Base-by-base conservation (phyloP, 2,113 vertebrate genomes). In the cattle (Bos taurus) region DNA sequence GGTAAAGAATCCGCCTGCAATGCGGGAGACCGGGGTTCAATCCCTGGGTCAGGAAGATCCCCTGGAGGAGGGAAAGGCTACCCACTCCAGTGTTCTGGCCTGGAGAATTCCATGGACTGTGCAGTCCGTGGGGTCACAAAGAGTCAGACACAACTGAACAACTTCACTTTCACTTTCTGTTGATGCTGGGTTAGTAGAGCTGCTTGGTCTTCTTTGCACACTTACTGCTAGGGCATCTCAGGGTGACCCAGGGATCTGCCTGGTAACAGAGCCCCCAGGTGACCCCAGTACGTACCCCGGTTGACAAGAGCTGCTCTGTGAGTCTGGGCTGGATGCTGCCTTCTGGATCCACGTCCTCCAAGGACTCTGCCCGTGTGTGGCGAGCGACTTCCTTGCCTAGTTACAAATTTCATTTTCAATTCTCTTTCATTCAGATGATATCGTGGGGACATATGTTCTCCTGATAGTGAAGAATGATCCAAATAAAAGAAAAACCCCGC, bases 211-310 rank as follows among this genome's bases (percentile, higher is more conserved):
- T 19, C n/a, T 1, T 1, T 1, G 2, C 30, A 28, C 4, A 16
- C 40, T 28, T 28, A 1, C 28, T 19, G 2, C 28, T 26, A 3
- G 13, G 13, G 23, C 23, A n/a, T 52, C 64, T 28, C 2, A 7
- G 10, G n/a, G 33, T 14, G 36, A 14, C 48, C 36, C 6, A 2
- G 64, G 78, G 50, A 17, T 46, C 77, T 33, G 50, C n/a, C 3
- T 33, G 3, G 5, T 59, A 15, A 33, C 2, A 16, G 85, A 13
- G 36, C 17, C 12, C 28, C 2, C 56, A 25, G 33, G 26, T 9
- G 40, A 28, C 3, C 28, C 5, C 6, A 7, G 14, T 2, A 21
- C 12, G 0, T 0, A 0, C 16, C 52, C 1, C 0, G 0, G 15
- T 21, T 59, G 33, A 43, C 26, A 59, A 10, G 33, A 0, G 5